Base-by-base conservation (phyloP, 2,888 invertebrate species). In the Acronicta leporina region DNA sequence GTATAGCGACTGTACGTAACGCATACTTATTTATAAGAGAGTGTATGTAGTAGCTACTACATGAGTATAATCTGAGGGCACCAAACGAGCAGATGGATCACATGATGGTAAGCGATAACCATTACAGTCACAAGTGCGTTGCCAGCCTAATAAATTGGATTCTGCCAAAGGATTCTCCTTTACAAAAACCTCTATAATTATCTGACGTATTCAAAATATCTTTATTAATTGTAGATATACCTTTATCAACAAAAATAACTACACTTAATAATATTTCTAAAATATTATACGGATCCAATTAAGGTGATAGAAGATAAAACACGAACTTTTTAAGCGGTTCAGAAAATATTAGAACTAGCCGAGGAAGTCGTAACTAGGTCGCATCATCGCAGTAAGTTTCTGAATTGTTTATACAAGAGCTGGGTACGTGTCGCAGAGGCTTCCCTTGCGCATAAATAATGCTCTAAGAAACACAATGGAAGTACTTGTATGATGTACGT, bases 271-370 rank as follows among this genome's bases (percentile, higher is more conserved):
- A 27, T 27, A 27, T 27, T 27, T 5, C 5, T 4, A 38, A 56
- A 42, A 44, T 61, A 54, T 61, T 43, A 8, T 10, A 45, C 16
- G 30, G 48, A 74, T 57, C 27, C 59, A 74, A 72, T 75, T 66
- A 74, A 61, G 54, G 41, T 14, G 54, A 51, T 57, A 45, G 15
- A 40, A 66, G 69, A 74, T 74, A 72, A 57, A 65, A 65, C 68
- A 69, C 56, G 51, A 57, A 57, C 45, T 57, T 62, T 61, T 53
- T 53, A 65, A 65, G 52, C 43, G 41, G 44, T 50, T 43, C 14
- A 7, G 40, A 15, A 66, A 62, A 46, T 69, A 69, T 69, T 42
- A 57, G 20, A 66, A 53, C 56, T 66, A 64, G 20, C 20, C 7
- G 20, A 43, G 50, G 44, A 55, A 51, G 45, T 52, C 33, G 43